phyloP scores from a whole-genome alignment of 2,888 invertebrate species.

The Melinaea marsaeus region DNA sequence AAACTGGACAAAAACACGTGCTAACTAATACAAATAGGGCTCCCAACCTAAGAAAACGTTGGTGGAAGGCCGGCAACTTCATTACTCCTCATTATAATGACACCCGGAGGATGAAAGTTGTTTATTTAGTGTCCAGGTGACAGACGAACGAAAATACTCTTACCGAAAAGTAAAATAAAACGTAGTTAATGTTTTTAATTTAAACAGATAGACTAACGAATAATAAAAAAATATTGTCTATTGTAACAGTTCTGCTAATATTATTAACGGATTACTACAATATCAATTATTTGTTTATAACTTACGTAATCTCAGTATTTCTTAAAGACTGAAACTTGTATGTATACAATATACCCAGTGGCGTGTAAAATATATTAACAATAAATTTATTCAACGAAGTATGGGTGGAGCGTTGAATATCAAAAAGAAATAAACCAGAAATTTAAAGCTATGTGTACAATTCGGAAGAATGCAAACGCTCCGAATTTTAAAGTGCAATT shows the following conservation, averaged over 20 bases:
- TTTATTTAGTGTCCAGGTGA: constrained; percentile 67
- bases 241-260: no score
- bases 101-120: constrained; percentile 65
- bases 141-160: constrained; percentile 65
- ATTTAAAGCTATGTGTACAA: constrained; percentile 5
- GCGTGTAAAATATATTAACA: no score
- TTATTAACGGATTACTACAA: no score
- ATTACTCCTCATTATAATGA: constrained; percentile 74
- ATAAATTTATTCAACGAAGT: neutral
- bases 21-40: constrained; percentile 73
- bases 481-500: constrained; percentile 31
- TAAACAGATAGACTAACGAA: neutral
- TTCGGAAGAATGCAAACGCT: constrained; percentile 32
- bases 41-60: constrained; percentile 69
- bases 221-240: no score
- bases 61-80: constrained; percentile 58
- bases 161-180: constrained; percentile 45
- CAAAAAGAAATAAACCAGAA: constrained; percentile 11
- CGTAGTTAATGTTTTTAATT: constrained; percentile 34
- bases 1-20: constrained; percentile 53
- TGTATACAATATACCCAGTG: no score
- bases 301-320: no score
- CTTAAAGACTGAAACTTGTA: no score
- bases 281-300: no score
- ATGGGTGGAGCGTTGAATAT: neutral